Evolutionary conservation across 2,797 vertebrate species (phyloP).

Genomic region (Manis javanica): DNA sequence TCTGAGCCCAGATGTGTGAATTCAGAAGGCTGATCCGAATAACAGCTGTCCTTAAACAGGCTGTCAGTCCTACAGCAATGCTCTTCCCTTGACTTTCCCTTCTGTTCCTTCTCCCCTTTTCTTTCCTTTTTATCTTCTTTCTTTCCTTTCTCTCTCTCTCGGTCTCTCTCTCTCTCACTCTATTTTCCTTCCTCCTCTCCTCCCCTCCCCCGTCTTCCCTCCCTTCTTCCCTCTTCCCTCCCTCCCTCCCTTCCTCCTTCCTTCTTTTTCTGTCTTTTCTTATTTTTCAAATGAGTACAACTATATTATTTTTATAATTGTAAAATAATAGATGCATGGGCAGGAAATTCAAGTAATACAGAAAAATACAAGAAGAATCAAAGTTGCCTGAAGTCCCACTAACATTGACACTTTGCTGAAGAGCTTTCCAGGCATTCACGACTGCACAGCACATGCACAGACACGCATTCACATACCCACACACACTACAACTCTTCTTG

Average conservation of each 20-base stretch:
- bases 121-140: not conserved
- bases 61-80: not conserved
- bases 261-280: too few species aligned
- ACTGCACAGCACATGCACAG: not conserved
- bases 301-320: not conserved
- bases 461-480: too few species aligned
- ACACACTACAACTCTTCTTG: not conserved
- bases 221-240: too few species aligned
- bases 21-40: not conserved
- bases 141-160: too few species aligned
- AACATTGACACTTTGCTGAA: not conserved
- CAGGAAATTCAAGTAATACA: not conserved
- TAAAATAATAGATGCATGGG: not conserved
- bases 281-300: not conserved
- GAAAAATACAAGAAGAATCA: not conserved
- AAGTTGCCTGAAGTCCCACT: not conserved
- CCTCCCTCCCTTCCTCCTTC: not conserved
- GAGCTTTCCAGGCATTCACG: not conserved
- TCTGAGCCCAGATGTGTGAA: conserved; percentile 11
- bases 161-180: rapidly evolving
- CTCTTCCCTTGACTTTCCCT: too few species aligned
- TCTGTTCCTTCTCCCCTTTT: too few species aligned
- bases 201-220: too few species aligned
- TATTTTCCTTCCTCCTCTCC: too few species aligned
- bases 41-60: not conserved